These are phyloP conservation scores for Phycodurus eques DNA, from an alignment of 2,113 vertebrate species.

Conservation along the genomic window DNA sequence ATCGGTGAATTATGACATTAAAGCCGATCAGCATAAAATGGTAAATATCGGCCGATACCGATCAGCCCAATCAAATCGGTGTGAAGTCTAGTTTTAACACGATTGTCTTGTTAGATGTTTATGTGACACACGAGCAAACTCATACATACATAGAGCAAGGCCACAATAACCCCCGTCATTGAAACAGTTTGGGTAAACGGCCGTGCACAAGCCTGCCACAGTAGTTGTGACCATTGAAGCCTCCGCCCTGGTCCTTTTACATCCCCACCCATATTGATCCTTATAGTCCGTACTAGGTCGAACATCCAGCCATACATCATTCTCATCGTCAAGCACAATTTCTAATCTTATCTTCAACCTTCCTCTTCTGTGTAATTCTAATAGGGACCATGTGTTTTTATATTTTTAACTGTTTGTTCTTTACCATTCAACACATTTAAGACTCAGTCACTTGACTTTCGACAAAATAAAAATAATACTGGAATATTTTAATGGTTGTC, in stretches of 20 bases:
- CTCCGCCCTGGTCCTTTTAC: neutral
- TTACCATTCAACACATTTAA: constrained; percentile 3
- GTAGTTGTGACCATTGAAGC: neutral
- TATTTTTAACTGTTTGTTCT: neutral
- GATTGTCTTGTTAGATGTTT: too few relatives aligned
- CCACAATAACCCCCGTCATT: neutral
- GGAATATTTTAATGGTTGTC: neutral
- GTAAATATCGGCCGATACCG: too few relatives aligned
- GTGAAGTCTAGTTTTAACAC: too few relatives aligned
- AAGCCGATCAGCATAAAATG: too few relatives aligned
- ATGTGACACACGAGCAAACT: neutral
- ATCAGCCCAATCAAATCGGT: too few relatives aligned
- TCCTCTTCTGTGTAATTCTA: neutral
- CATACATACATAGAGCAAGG: constrained; percentile 5
- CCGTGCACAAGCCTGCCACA: constrained; percentile 35
- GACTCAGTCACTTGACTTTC: constrained; percentile 11
- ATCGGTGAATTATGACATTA: too few relatives aligned
- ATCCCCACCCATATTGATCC: neutral
- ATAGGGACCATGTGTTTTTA: neutral
- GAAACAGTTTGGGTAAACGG: constrained; percentile 20
- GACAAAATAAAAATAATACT: neutral
- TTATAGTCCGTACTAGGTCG: neutral
- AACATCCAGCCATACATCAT: neutral
- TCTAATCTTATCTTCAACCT: neutral
- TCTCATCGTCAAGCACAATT: neutral